A percentile compares a stretch with the other conserved stretches of the same genome.
Conservation (phyloP, 2,888 invertebrate species). For the Cephus pulcher region DNA sequence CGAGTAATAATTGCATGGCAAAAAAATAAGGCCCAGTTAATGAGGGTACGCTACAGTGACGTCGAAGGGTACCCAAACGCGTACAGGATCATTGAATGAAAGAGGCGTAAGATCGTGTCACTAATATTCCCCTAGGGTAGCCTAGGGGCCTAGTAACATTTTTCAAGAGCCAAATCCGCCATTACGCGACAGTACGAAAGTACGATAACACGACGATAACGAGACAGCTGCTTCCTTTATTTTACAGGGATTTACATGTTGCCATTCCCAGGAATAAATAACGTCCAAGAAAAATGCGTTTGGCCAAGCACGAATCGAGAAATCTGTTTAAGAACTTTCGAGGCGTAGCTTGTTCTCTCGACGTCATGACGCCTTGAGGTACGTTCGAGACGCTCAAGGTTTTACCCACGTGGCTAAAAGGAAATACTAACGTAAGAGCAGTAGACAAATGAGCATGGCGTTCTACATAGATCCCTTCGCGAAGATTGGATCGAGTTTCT, state of each 20-base stretch:
- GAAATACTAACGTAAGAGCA: slow-evolving; percentile 41
- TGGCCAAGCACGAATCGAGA: background rate
- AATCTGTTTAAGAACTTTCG: background rate
- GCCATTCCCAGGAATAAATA: background rate
- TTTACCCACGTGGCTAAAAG: background rate
- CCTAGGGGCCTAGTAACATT: background rate
- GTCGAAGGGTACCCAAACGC: background rate
- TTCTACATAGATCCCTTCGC: slow-evolving; percentile 63
- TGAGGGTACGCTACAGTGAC: slow-evolving; percentile 30
- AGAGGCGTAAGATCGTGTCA: background rate
- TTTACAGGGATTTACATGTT: background rate
- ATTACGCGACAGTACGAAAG: background rate
- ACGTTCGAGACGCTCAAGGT: background rate
- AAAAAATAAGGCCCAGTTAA: slow-evolving; percentile 50
- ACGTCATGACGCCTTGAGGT: background rate
- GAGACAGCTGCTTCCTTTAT: background rate
- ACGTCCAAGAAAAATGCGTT: background rate
- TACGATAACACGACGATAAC: background rate
- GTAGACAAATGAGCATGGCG: slow-evolving; percentile 64
- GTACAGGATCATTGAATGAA: background rate
- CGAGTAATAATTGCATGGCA: slow-evolving; percentile 57
- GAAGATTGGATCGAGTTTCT: slow-evolving; percentile 65
- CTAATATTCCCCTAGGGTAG: background rate
- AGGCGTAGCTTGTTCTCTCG: background rate
- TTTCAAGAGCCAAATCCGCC: background rate